Percentiles rank a stretch among this genome's conserved stretches.
phyloP scores from a whole-genome alignment of 2,888 invertebrate genomes.

The Lucinisca nassula region DNA sequence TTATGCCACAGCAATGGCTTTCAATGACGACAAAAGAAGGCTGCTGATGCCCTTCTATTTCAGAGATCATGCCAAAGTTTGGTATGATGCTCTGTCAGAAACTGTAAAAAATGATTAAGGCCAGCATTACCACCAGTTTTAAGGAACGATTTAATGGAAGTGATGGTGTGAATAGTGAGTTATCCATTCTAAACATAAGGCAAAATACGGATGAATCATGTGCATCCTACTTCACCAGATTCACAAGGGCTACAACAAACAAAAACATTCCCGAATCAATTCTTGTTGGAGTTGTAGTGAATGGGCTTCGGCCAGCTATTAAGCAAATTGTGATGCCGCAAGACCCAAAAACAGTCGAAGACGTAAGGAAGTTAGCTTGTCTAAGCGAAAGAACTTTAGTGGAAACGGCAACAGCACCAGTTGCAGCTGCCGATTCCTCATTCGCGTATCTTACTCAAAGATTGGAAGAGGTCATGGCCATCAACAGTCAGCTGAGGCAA shows the following conservation, averaged over 20 bases:
- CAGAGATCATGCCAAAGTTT: conserved; percentile 24
- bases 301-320: neutral
- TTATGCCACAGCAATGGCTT: neutral
- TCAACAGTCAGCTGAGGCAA: neutral
- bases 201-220: neutral
- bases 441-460: neutral
- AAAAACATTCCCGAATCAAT: neutral
- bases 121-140: neutral
- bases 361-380: neutral
- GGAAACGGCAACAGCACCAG: neutral
- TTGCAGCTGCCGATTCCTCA: neutral
- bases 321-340: conserved; percentile 34
- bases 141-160: conserved; percentile 1
- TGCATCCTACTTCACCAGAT: conserved; percentile 12
- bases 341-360: neutral
- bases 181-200: neutral
- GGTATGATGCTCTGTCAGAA: conserved; percentile 4
- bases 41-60: conserved; percentile 6
- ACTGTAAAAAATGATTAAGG: neutral
- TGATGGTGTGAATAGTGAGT: neutral
- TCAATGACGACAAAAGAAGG: neutral
- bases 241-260: conserved; percentile 1
- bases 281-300: neutral
- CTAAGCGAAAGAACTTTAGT: conserved; percentile 8
- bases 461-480: neutral